A percentile compares a stretch with the other conserved stretches of the same genome.
These are phyloP conservation scores for Eumerus sabulonum DNA, from an alignment of 2,888 invertebrate genomes.

Conservation along the genomic window DNA sequence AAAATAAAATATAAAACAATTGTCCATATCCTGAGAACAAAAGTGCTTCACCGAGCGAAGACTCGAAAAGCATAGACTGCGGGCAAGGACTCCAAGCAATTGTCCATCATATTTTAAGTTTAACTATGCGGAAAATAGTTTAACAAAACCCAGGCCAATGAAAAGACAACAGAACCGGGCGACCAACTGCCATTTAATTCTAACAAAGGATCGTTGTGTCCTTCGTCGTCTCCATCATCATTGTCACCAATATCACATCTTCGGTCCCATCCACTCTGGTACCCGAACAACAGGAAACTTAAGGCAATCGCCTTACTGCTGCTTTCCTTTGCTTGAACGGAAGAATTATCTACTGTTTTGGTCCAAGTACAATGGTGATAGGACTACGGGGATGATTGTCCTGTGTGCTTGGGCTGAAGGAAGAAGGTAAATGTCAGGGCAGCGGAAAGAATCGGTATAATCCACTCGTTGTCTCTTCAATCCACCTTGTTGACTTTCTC, in stretches of 20 bases:
- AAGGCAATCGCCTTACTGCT: constrained; percentile 30
- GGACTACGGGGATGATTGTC: constrained; percentile 15
- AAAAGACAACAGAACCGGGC: constrained; percentile 55
- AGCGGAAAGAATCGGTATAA: constrained; percentile 52
- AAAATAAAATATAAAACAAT: constrained; percentile 1
- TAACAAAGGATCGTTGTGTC: constrained; percentile 37
- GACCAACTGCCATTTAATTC: constrained; percentile 64
- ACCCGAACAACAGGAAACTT: constrained; percentile 26
- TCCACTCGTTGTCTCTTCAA: constrained; percentile 45
- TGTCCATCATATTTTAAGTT: constrained; percentile 64
- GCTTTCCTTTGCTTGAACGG: constrained; percentile 39
- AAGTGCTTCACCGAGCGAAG: no score
- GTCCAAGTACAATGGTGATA: constrained; percentile 39
- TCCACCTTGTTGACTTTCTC: not conserved
- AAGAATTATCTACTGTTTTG: constrained; percentile 59
- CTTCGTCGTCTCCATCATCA: constrained; percentile 14
- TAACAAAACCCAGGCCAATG: constrained; percentile 53
- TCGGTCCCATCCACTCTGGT: constrained; percentile 10
- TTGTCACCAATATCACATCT: constrained; percentile 14
- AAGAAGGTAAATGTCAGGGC: constrained; percentile 50
- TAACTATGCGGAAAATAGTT: constrained; percentile 64
- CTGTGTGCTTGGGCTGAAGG: constrained; percentile 36
- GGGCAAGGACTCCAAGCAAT: constrained; percentile 42
- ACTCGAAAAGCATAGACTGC: no score
- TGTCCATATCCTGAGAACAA: no score